Conservation (phyloP, 2,888 invertebrate species). For the Ptychoptera contaminata region DNA sequence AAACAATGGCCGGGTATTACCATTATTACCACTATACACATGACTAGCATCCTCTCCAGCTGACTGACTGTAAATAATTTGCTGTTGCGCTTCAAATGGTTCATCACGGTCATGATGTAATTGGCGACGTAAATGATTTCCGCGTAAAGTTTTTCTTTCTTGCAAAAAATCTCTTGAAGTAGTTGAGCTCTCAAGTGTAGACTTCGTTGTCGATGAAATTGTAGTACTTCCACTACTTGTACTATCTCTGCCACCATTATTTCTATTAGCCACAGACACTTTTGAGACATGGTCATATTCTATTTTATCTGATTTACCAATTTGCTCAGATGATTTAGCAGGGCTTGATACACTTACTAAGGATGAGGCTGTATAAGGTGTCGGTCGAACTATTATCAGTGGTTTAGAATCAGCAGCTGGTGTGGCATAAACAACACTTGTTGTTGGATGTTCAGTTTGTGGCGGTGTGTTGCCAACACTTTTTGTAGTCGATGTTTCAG, state of each 20-base stretch:
- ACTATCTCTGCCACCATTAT: slow-evolving; percentile 2
- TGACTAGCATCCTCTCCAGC: slow-evolving; percentile 49
- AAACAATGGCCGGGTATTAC: slow-evolving; percentile 47
- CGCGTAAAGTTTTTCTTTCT: slow-evolving; percentile 30
- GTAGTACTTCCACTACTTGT: not conserved
- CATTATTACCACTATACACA: slow-evolving; percentile 49
- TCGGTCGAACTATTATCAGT: slow-evolving; percentile 14
- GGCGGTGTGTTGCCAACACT: not conserved
- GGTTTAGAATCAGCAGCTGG: slow-evolving; percentile 15
- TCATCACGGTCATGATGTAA: slow-evolving; percentile 34
- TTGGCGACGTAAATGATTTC: slow-evolving; percentile 46
- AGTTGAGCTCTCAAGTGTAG: not conserved
- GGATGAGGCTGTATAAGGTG: slow-evolving; percentile 10
- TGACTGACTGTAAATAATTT: slow-evolving; percentile 39
- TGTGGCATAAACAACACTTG: slow-evolving; percentile 18
- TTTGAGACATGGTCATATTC: slow-evolving; percentile 13
- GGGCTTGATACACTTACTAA: not conserved
- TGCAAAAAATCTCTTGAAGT: slow-evolving; percentile 33
- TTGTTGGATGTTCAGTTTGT: slow-evolving; percentile 12
- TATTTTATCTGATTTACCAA: slow-evolving; percentile 12
- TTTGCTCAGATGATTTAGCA: slow-evolving; percentile 9
- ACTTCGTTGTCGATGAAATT: too few relatives aligned
- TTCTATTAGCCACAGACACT: slow-evolving; percentile 8
- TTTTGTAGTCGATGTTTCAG: not conserved
- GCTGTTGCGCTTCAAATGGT: slow-evolving; percentile 34